phyloP scores from a whole-genome alignment of 2,888 invertebrate species.

The Pristionchus mayeri region DNA sequence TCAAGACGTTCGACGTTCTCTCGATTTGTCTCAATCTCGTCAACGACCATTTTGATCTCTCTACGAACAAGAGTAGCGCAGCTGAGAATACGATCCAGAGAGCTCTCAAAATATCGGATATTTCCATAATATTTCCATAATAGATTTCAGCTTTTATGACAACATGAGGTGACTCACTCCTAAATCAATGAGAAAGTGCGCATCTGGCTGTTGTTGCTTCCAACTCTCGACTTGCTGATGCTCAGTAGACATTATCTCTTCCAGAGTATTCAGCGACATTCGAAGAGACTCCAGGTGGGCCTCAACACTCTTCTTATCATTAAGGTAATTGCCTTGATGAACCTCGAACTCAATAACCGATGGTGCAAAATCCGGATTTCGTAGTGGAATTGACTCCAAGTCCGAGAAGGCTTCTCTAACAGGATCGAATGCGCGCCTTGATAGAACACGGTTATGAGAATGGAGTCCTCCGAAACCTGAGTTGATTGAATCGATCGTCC shows the following conservation, averaged over 20 bases:
- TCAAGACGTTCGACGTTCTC: background rate
- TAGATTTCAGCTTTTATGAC: background rate
- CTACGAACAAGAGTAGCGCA: background rate
- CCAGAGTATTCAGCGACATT: background rate
- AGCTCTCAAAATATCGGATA: background rate
- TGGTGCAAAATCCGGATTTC: background rate
- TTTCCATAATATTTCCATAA: background rate
- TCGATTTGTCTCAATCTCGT: background rate
- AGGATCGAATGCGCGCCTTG: background rate
- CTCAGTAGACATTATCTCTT: background rate
- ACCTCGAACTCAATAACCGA: background rate
- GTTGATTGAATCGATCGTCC: constrained; percentile 25
- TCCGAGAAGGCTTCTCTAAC: background rate
- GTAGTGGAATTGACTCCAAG: background rate
- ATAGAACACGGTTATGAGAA: background rate
- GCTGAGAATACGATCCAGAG: background rate
- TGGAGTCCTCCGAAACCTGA: constrained; percentile 9
- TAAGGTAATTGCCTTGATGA: background rate
- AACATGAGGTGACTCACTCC: background rate
- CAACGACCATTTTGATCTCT: background rate
- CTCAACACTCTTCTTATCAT: background rate
- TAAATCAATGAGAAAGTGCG: background rate
- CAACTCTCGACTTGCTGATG: background rate
- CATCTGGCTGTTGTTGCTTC: background rate
- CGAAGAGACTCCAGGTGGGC: background rate